A percentile compares a stretch with the other conserved stretches of the same genome.
Conservation (phyloP, 2,888 invertebrate species). For the Lacanobia oleracea region DNA sequence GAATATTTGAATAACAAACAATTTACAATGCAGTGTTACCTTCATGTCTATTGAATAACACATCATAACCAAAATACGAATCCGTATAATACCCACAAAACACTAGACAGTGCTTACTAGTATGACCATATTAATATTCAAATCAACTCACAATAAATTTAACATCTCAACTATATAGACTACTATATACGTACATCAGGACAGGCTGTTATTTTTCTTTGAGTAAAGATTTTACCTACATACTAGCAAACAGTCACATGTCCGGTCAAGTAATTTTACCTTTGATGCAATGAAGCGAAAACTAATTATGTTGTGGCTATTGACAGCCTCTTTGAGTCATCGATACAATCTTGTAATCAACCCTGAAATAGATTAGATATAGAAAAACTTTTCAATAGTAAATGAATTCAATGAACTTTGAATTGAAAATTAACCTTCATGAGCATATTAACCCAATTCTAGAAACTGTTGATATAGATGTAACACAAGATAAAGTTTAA, state of each 20-base stretch:
- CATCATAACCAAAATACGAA: constrained; percentile 18
- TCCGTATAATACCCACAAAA: constrained; percentile 28
- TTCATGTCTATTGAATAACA: constrained; percentile 31
- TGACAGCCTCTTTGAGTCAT: constrained; percentile 53
- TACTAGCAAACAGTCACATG: constrained; percentile 16
- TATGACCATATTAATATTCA: constrained; percentile 58
- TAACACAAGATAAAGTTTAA: constrained; percentile 41
- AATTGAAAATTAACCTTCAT: constrained; percentile 38
- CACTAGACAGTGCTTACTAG: constrained; percentile 28
- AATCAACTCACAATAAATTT: constrained; percentile 44
- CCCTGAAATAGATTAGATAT: constrained; percentile 56
- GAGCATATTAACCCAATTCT: constrained; percentile 33
- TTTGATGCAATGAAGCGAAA: constrained; percentile 56
- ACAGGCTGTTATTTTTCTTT: constrained; percentile 23
- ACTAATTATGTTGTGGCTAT: constrained; percentile 52
- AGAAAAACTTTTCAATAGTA: constrained; percentile 51
- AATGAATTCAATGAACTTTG: constrained; percentile 52
- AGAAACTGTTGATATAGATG: constrained; percentile 13
- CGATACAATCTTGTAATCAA: constrained; percentile 50
- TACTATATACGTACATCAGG: background rate
- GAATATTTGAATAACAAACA: constrained; percentile 8
- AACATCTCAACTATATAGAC: constrained; percentile 30
- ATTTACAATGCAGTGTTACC: constrained; percentile 21
- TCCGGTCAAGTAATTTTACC: constrained; percentile 45
- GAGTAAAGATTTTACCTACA: constrained; percentile 14